phyloP scores from a whole-genome alignment of 1,140 invertebrate species.

The Drosophila seguyi region DNA sequence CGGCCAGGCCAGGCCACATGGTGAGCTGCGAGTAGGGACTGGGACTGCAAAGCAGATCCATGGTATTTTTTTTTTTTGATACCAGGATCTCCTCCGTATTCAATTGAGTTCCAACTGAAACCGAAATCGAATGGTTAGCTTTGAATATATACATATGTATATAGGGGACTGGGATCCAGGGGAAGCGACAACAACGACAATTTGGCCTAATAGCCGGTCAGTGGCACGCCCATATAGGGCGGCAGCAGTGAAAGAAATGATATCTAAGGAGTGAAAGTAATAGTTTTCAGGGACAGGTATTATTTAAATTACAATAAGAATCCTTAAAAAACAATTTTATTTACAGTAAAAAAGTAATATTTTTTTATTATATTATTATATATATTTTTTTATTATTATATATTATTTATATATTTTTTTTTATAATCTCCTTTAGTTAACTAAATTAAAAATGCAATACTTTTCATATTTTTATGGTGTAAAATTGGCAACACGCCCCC shows the following conservation, averaged over 20 bases:
- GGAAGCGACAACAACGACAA: not conserved
- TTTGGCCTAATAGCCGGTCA: slow-evolving; percentile 24
- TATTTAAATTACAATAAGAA: not conserved
- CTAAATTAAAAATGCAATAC: not conserved
- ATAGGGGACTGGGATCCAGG: not conserved
- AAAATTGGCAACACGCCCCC: slow-evolving; percentile 49
- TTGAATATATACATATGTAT: not conserved
- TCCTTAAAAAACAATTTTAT: not conserved
- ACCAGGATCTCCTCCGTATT: slow-evolving; percentile 27
- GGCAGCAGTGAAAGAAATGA: not conserved
- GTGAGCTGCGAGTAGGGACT: not conserved
- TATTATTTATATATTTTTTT: not conserved
- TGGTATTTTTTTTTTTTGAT: not conserved
- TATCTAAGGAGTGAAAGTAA: not conserved
- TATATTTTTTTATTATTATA: not conserved
- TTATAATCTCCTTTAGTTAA: not conserved
- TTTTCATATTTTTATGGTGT: slow-evolving; percentile 15
- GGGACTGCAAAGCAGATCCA: not conserved
- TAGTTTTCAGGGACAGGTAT: not conserved
- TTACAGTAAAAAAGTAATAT: not conserved
- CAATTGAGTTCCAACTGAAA: slow-evolving; percentile 74
- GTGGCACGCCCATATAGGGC: not conserved
- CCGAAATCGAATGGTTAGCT: slow-evolving; percentile 23
- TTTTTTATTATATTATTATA: too few species aligned
- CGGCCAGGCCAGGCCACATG: slow-evolving; percentile 20